A percentile compares a stretch with the other conserved stretches of the same genome.
Evolutionary conservation across 2,888 invertebrate genomes (phyloP).

Genomic region (Synanthedon tipuliformis): DNA sequence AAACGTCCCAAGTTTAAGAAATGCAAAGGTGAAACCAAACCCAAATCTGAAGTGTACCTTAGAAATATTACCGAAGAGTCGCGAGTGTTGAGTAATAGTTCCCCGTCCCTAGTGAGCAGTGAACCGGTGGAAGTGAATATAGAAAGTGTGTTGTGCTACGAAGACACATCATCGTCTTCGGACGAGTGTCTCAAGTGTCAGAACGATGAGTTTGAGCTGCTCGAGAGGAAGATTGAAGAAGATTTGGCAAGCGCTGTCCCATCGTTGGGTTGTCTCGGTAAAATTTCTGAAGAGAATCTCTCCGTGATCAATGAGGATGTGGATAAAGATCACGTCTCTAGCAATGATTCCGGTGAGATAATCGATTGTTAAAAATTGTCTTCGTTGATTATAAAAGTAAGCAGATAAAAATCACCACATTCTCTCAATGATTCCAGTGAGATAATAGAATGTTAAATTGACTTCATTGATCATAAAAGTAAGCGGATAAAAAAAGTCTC

Average conservation of each 20-base stretch:
- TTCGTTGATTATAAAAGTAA: no score
- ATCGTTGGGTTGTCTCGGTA: conserved; percentile 36
- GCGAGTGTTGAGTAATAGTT: conserved; percentile 43
- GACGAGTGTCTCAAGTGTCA: conserved; percentile 51
- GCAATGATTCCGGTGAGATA: not conserved
- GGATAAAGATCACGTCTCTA: conserved; percentile 15
- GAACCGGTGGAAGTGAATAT: conserved; percentile 49
- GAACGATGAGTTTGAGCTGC: conserved; percentile 46
- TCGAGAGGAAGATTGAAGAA: conserved; percentile 50
- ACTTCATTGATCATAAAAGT: no score
- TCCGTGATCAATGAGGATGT: conserved; percentile 37
- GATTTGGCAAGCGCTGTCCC: conserved; percentile 29
- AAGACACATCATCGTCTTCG: conserved; percentile 59
- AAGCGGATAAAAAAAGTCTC: conserved; percentile 13
- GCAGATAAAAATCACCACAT: no score
- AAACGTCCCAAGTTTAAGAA: conserved; percentile 19
- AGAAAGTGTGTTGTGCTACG: conserved; percentile 50
- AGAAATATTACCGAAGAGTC: conserved; percentile 27
- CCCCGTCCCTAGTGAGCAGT: conserved; percentile 33
- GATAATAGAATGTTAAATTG: no score
- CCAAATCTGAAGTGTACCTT: conserved; percentile 34
- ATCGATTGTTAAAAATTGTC: not conserved
- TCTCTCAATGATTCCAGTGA: no score
- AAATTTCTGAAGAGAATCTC: conserved; percentile 59
- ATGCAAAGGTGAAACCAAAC: conserved; percentile 16